Base-by-base conservation (phyloP, 2,113 vertebrate species). In the Callaeas wilsoni region DNA sequence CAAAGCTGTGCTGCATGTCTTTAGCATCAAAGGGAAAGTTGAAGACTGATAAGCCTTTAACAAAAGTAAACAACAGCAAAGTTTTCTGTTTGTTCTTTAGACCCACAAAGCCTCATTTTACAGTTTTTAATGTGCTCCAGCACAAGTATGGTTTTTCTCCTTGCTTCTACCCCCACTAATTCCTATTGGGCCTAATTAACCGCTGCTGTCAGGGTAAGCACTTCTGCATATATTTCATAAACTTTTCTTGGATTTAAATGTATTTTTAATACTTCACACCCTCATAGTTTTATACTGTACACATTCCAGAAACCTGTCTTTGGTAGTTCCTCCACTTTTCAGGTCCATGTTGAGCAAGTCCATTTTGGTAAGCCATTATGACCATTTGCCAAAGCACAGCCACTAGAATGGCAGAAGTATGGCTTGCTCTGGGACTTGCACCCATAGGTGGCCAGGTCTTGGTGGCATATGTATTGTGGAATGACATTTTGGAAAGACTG, bases 251-350 rank as follows among this genome's bases (percentile, higher is more conserved):
- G 1, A 39, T 50, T 90, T 44, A 68, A 70, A 44, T 56, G 10
- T 25, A 26, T 50, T 71, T 42, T 55, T 15, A 63, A 7, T 42
- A n/a, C 25, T 78, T 76, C 5, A 10, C 1, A 29, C 14, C 12
- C 5, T 81, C 0, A 0, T 32, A 16, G 7, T 33, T 83, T 80
- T 56, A 14, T 33, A 15, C 2, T 0, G 1, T 39, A 46, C 7
- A 6, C 16, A 3, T 90, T 46, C 26, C 23, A 62, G 59, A 74
- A 74, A 50, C 10, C 26, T 5, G 32, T 12, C 30, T 84, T 80
- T 46, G 7, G 18, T 59, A 35, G 27, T 12, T 67, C 50, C 21
- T 63, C 6, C 5, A 3, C 6, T 63, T 64, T 52, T 79, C n/a
- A 57, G 33, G 14, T 18, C 69, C 8, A 2, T 1, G 1, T 42